These are phyloP conservation scores for Cheirogaleus major DNA, from an alignment of 2,797 vertebrate genomes.

Conservation along the genomic window DNA sequence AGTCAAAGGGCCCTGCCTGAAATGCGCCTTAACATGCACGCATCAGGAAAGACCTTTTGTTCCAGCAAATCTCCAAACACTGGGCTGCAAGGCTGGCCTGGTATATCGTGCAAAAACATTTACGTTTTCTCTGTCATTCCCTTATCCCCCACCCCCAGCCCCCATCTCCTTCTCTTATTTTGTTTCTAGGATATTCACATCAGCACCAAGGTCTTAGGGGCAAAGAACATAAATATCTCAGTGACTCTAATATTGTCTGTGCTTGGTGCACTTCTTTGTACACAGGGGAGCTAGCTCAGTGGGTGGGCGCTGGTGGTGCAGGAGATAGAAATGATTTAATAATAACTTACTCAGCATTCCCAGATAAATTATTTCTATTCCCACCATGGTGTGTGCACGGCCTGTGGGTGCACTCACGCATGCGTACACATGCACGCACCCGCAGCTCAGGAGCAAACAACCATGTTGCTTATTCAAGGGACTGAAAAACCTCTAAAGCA, in stretches of 20 bases:
- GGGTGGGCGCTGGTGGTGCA: neutral
- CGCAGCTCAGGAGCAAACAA: neutral
- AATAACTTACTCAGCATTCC: neutral
- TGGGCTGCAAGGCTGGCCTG: neutral
- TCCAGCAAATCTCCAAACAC: neutral
- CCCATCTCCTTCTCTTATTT: neutral
- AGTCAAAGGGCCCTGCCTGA: neutral
- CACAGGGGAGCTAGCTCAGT: neutral
- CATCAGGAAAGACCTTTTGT: neutral
- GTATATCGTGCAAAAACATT: neutral
- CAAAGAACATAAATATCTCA: neutral
- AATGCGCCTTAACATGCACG: neutral
- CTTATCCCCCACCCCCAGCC: too few relatives aligned
- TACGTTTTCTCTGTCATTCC: neutral
- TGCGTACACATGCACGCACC: accelerated
- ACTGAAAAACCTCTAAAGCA: neutral
- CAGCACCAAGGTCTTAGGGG: neutral
- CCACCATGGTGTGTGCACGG: accelerated
- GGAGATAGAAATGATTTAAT: neutral
- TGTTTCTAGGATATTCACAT: neutral
- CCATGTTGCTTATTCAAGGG: neutral
- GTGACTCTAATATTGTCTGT: neutral
- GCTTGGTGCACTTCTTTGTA: neutral
- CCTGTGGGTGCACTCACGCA: neutral
- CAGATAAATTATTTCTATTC: neutral